Base-by-base conservation (phyloP, 2,888 invertebrate genomes). In the Rapana venosa region DNA sequence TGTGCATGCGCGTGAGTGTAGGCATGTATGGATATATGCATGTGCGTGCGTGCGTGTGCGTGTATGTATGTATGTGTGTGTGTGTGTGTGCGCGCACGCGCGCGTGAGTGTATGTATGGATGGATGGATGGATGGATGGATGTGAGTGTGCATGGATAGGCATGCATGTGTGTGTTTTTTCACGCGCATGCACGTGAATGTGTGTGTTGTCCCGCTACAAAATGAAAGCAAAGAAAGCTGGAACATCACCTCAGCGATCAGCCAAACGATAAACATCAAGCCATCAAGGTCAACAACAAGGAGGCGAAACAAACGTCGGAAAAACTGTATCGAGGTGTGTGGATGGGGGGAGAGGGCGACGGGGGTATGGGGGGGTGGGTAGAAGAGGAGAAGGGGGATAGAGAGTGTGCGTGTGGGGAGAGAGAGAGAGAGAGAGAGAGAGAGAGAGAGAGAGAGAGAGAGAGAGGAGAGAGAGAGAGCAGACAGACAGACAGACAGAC, bases 1-100 rank as follows among this genome's bases (percentile, higher is more conserved):
- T 84, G 83, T 84, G 83, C 47, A 47, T 84, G 83, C 47, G 83
- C 47, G 83, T 83, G 83, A 47, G 83, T 36, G 83, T 83, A 47
- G 1, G 83, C 47, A 47, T 36, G 83, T 36, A 47, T 36, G 83
- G 36, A 47, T 36, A 47, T 47, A 5, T 26, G 56, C 15, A 47
- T 26, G 83, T 32, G 83, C 4, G 83, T 47, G 36, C 47, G 5
- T 83, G 83, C 26, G 26, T 83, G 83, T 26, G 36, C 6, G 36
- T 47, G 30, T 17, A 20, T 47, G 83, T 47, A 20, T 47, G 47
- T 83, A 11, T 47, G 83, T 83, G 83, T 83, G 83, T 83, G 83
- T 83, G 83, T 83, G 83, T 83, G 83, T 83, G 83, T 22, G 83
- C 30, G 56, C 47, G 83, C n/a, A 47, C 47, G 83, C n/a, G 83